Evolutionary conservation across 1,140 invertebrate genomes (phyloP), one percentile per base, ranked within the genome.

Genomic region (Aphis gossypii): DNA sequence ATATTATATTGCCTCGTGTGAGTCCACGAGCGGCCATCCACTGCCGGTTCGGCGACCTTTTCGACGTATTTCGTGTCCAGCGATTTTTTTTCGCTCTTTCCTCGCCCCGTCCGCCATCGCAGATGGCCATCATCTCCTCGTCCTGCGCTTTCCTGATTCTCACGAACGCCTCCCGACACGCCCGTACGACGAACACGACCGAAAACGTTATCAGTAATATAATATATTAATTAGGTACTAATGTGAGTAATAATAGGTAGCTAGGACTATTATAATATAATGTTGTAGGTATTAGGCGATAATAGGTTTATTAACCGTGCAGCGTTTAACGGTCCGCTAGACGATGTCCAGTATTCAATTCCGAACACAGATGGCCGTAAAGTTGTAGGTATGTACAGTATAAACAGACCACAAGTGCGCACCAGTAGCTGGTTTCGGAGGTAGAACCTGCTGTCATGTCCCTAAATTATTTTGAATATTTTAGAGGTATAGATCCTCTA

Each of bases 21-120:
- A 7, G 44, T 86, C 84, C 84, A 44, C 41, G 38, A 44, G 38
- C 44, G 44, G 86, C 54, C 30, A 38, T 44, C 76, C 20, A n/a
- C 44, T 44, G 60, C 30, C 68, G 46, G 91, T 92, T 84, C 91
- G 91, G 91, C 91, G 76, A 92, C 91, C 76, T 92, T 83, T 84
- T 82, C 60, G 56, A 48, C 44, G 90, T 56, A 90, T 91, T 91
- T 76, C 60, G 90, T 38, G 91, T 51, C 91, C 91, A 46, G n/a
- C 76, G 2, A 60, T 88, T 88, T 35, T 82, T 76, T 51, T 92
- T 76, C 30, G 60, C 60, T 76, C 60, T n/a, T 18, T 11, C 60
- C 30, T 11, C 30, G 1, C 60, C 60, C 5, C 14, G 2, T 0
- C 4, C 60, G 2, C 30, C 5, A 5, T 7, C 35, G 1, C 18